Evolutionary conservation across 1,140 invertebrate genomes (phyloP), one percentile per base, ranked within the genome.

Genomic region (Drosophila nigrodunni): DNA sequence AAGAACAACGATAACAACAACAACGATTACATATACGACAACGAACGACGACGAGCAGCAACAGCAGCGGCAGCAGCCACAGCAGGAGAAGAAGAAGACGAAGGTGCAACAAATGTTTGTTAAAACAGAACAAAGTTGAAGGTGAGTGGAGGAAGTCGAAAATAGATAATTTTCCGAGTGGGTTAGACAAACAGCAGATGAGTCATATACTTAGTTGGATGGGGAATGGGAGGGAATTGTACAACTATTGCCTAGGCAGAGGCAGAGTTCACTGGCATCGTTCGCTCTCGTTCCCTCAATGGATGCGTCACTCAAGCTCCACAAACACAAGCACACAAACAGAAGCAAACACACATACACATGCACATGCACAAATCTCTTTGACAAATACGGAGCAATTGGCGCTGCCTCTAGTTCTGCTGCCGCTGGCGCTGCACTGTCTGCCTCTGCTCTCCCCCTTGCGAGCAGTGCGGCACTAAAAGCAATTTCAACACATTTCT

Each of bases 61-160:
- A 60, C 62, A 77, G 60, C 78, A 82, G 65, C 62, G 68, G 47
- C 71, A 54, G 37, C 66, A 68, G 46, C 77, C 64, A 9, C 43
- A 49, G 55, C 58, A 77, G 60, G 69, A 82, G 68, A 59, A 72
- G 47, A 67, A 54, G 25, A 62, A 71, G 50, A 74, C 64, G 37
- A 70, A 35, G 66, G 74, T 57, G 74, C 83, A 88, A 88, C 83
- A 88, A 88, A 88, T 88, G 83, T 80, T 88, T 83, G 85, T 71
- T 64, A 64, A 77, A 75, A 77, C 66, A 60, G 8, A 79, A 49
- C 64, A 65, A 61, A 88, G 64, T 65, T 80, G 55, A 80, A 88
- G 77, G 77, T 89, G 52, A 87, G 74, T 18, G 11, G 46, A 7
- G 25, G 25, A 30, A 30, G 25, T 30, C 25, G 4, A 30, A 55